Evolutionary conservation across 2,797 vertebrate genomes (phyloP).

Genomic region (Labeo calbasu): DNA sequence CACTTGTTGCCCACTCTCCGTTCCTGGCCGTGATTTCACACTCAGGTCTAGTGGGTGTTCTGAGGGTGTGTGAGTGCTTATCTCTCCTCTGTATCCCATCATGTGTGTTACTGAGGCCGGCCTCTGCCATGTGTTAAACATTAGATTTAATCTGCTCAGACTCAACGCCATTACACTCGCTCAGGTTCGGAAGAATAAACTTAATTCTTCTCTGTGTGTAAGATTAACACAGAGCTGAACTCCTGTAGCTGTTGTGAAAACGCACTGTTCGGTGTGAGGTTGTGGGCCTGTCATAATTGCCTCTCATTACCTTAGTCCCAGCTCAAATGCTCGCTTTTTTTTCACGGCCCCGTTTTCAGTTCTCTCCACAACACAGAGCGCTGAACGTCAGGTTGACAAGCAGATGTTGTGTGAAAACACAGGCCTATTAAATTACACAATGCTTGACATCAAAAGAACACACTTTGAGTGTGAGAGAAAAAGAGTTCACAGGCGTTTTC

Average conservation of each 20-base stretch:
- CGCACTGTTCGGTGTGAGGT: slow-evolving; percentile 22
- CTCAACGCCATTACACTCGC: slow-evolving; percentile 26
- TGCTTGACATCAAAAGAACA: slow-evolving; percentile 70
- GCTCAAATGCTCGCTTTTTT: slow-evolving; percentile 28
- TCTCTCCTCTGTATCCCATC: slow-evolving; percentile 37
- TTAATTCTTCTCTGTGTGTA: slow-evolving; percentile 26
- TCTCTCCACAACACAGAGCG: slow-evolving; percentile 64
- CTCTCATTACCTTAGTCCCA: slow-evolving; percentile 40
- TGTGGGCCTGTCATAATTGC: slow-evolving; percentile 44
- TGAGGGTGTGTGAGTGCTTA: slow-evolving; percentile 11
- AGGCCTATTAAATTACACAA: slow-evolving; percentile 79
- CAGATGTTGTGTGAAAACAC: slow-evolving; percentile 80
- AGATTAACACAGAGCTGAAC: slow-evolving; percentile 39
- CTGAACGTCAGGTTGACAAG: slow-evolving; percentile 78
- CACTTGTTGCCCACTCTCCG: not conserved
- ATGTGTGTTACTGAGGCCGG: slow-evolving; percentile 15
- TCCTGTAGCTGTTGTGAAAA: slow-evolving; percentile 32
- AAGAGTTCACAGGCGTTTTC: slow-evolving; percentile 69
- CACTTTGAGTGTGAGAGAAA: slow-evolving; percentile 68
- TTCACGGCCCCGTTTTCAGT: slow-evolving; percentile 61
- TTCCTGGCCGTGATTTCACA: not conserved
- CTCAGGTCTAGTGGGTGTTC: slow-evolving; percentile 13
- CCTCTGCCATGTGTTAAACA: slow-evolving; percentile 52
- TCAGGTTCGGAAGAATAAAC: slow-evolving; percentile 4
- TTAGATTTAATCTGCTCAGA: slow-evolving; percentile 53